A percentile compares a stretch with the other conserved stretches of the same genome.
phyloP scores from a whole-genome alignment of 2,888 invertebrate genomes.

The Argyresthia goedartella region DNA sequence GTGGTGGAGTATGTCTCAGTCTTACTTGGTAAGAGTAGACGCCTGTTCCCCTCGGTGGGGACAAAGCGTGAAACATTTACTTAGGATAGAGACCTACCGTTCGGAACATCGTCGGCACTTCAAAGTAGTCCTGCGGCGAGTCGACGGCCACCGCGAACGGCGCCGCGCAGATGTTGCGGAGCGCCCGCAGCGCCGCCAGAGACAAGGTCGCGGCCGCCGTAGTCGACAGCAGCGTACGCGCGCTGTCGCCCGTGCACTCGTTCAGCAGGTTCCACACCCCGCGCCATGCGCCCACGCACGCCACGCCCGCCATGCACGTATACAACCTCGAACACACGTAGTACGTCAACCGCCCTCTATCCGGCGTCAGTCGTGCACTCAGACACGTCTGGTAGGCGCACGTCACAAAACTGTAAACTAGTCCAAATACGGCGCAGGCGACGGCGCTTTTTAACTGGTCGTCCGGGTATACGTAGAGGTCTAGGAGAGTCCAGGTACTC shows the following conservation, averaged over 20 bases:
- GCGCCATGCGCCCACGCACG: constrained; percentile 90
- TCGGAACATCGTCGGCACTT: constrained; percentile 88
- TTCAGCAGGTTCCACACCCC: constrained; percentile 87
- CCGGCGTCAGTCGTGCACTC: constrained; percentile 70
- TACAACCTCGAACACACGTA: constrained; percentile 80
- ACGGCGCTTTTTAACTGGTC: constrained; percentile 73
- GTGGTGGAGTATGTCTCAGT: too few relatives aligned
- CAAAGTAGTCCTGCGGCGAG: constrained; percentile 82
- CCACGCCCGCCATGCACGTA: constrained; percentile 80
- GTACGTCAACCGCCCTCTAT: constrained; percentile 77
- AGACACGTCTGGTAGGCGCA: constrained; percentile 76
- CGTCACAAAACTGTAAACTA: constrained; percentile 77
- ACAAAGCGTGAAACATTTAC: too few relatives aligned
- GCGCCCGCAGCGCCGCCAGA: constrained; percentile 76
- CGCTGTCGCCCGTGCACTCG: constrained; percentile 74
- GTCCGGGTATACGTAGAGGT: constrained; percentile 76
- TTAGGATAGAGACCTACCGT: constrained; percentile 76
- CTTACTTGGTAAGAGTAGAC: too few relatives aligned
- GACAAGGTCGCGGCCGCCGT: constrained; percentile 77
- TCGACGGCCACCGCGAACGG: constrained; percentile 86
- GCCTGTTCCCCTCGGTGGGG: too few relatives aligned
- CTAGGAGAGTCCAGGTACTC: constrained; percentile 86
- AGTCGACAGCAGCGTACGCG: constrained; percentile 72
- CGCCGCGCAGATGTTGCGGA: constrained; percentile 85
- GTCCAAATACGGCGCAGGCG: constrained; percentile 78